Evolutionary conservation across 2,113 vertebrate genomes (phyloP), one percentile per base, ranked within the genome.

Genomic region (Dasyurus viverrinus): DNA sequence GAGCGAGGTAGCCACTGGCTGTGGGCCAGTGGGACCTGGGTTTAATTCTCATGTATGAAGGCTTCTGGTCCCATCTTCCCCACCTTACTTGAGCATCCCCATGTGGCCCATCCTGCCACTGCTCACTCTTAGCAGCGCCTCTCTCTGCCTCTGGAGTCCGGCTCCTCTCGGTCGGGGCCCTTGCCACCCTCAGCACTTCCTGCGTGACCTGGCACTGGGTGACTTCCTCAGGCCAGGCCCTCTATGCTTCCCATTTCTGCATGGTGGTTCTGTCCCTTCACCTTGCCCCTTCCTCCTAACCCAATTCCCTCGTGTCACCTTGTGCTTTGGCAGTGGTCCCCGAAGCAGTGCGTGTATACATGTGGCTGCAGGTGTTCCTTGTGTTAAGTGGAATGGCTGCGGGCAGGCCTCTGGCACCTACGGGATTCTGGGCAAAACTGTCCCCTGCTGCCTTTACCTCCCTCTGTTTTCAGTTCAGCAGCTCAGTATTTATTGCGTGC

Each of bases 101-200:
- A 30, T 27, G 10, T 30, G 26, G 9, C 55, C 55, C 8, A 25
- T 30, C 10, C 55, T 8, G 11, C 30, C 57, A 16, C 36, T 26
- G 1, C 11, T 36, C 57, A 16, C 47, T 96, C 42, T 96, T 68
- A 68, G 95, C 84, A 93, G 84, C 84, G 46, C 92, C 53, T 89
- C 57, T 53, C 54, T 89, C 54, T 27, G 10, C 54, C 93, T 0
- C 9, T 91, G 54, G 93, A 54, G 60, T 93, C 89, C 91, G 84
- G 52, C 60, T 52, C 95, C 9, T 95, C 95, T 94, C 42, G 30
- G 84, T 92, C 55, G 94, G 94, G 90, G 47, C 6, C 96, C 93
- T 89, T 53, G 94, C 54, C 36, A 95, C 11, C 93, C 57, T 93
- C 10, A 52, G 89, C 16, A 93, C 89, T 94, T 95, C 52, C 60